Evolutionary conservation across 2,797 vertebrate genomes (phyloP), one percentile per base, ranked within the genome.

Genomic region (Galaxias olidus): DNA sequence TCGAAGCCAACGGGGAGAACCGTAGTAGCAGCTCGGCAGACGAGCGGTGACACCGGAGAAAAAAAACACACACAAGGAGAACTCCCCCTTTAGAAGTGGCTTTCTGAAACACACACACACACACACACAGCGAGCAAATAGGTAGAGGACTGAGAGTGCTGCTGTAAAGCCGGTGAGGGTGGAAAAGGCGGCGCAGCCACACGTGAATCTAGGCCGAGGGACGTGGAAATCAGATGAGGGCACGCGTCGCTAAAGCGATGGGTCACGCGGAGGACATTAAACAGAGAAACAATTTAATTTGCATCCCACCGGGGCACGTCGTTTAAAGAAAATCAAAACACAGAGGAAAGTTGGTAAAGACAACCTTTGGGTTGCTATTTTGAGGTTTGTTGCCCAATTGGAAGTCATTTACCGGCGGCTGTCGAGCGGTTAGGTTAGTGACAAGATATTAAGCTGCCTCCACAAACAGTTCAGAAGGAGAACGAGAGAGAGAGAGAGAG

Each of bases 211-310:
- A 42, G 41, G 14, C 40, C 50, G 63, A 78, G 73, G 70, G 61
- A 77, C 68, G 71, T 59, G 52, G 59, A 66, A 64, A 73, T 71
- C 75, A 72, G 70, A 84, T 66, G 72, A 75, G 56, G 60, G 19
- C 65, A 59, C 65, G 57, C 71, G 71, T 76, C 72, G 58, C 75
- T 81, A 40, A 20, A 76, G 68, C 8, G 10, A 57, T 51, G 50
- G 63, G 52, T 20, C 6, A 1, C 46, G 59, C 42, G 65, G 62
- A 66, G 72, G 44, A 59, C 20, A 9, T 20, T 20, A 11, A 11
- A 4, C 46, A 30, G 30, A 30, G 30, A 30, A 30, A 30, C 30
- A 30, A 30, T 3, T 30, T 30, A 2, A 30, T 30, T 30, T 3
- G 30, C 30, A 2, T 30, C 30, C 30, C 30, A 30, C 30, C 6